phyloP scores from a whole-genome alignment of 2,113 vertebrate genomes.

The Centropus unirufus region DNA sequence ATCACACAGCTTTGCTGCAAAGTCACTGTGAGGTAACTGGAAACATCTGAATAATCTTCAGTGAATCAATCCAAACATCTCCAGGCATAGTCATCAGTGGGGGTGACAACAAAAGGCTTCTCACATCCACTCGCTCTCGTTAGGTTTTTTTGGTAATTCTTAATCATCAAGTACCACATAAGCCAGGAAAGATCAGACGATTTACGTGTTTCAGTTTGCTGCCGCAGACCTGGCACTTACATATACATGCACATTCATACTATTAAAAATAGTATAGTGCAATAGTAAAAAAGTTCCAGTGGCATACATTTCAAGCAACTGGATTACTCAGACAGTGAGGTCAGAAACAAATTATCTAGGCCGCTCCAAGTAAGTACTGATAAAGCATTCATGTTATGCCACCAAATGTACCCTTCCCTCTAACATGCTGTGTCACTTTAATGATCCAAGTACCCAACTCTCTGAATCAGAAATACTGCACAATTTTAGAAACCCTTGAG shows the following conservation, averaged over 20 bases:
- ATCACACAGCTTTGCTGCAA: not conserved
- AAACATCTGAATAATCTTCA: constrained; percentile 26
- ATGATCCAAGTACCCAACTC: not conserved
- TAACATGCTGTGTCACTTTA: not conserved
- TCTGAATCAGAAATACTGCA: not conserved
- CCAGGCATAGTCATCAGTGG: not conserved
- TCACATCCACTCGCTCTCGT: not conserved
- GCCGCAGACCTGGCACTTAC: not conserved
- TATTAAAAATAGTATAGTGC: not conserved
- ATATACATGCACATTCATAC: not conserved
- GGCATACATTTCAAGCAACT: not conserved
- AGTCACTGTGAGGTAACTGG: constrained; percentile 7
- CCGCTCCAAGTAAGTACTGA: not conserved
- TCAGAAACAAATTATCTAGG: not conserved
- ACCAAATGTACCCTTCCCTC: not conserved
- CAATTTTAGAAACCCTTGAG: not conserved
- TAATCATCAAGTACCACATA: constrained; percentile 26
- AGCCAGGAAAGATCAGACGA: not conserved
- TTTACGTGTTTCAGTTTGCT: not conserved
- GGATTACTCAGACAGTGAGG: not conserved
- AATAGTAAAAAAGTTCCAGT: not conserved
- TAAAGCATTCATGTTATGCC: not conserved
- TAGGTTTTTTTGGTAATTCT: not conserved
- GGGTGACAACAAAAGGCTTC: constrained; percentile 23
- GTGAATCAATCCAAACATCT: constrained; percentile 51